Base-by-base conservation (phyloP, 2,797 vertebrate genomes). In the Tauraco hartlaubi region DNA sequence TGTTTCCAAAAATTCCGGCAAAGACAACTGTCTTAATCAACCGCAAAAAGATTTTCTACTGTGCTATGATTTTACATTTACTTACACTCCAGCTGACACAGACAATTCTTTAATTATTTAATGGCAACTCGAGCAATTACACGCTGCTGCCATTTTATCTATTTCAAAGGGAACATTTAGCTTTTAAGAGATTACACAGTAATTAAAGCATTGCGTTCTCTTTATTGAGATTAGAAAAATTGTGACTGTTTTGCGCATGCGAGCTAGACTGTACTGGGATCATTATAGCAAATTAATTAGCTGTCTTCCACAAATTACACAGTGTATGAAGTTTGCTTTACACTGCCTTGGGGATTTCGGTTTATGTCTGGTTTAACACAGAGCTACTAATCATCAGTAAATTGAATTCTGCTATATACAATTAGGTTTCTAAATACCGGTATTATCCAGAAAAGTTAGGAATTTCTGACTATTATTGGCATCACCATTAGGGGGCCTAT, bases 91-190 rank as follows among this genome's bases (percentile, higher is more conserved):
- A 84, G 73, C 13, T 95, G 71, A 84, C 69, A 91, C 31, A 79
- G 73, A 94, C 35, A 73, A 69, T 85, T 93, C 72, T 85, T 92
- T 81, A 83, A 61, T 86, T 92, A 90, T 63, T 80, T 92, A 92
- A 94, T 6, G 62, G 54, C n/a, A 86, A 82, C 64, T 49, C 35
- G 16, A 91, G 25, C 44, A 85, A 92, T 84, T 92, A 94, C 15
- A 92, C 59, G 39, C 55, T 91, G 35, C 64, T 75, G 63, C 63
- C 62, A 86, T 80, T 90, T 90, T 56, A 84, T 90, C 76, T 81
- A 15, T 79, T 91, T 94, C 79, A 88, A 94, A 88, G 67, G 54
- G 55, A 88, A 62, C 31, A 69, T 15, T 67, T 13, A 80, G 28
- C 29, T 88, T 96, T 88, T 64, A 92, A 52, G 31, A 71, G 48